Base-by-base conservation (phyloP, 1,140 invertebrate species). In the Ceratoteleas bidentatus region DNA sequence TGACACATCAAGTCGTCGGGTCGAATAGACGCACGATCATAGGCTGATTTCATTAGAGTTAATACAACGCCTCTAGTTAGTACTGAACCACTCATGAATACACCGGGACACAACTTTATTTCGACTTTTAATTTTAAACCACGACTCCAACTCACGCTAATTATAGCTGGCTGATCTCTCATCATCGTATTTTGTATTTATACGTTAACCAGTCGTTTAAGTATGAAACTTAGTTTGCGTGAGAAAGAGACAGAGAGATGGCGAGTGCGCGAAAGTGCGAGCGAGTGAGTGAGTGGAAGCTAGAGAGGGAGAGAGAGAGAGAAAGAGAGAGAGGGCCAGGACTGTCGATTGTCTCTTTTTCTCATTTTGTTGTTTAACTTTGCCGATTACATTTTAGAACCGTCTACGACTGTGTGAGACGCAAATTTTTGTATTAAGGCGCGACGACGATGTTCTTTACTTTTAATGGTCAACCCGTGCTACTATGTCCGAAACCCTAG, bases 21-120 rank as follows among this genome's bases (percentile, higher is more conserved):
- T 76, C 77, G 79, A 84, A 85, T 84, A 85, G 82, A 87, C 66
- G 65, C 64, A 80, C 79, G 78, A 76, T 69, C 66, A 86, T 81
- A 84, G 82, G 85, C 83, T 85, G 85, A 86, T 79, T 74, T 83
- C 74, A 69, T 70, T 80, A 77, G 70, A 81, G 53, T 60, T 85
- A 82, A 83, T 85, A 38, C 10, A 10, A 54, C 57, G 57, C 45
- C 62, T 88, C 74, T 83, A 83, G 65, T 66, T 75, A 79, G 75
- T 74, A 45, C 68, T 45, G 54, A 24, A 66, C 43, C 53, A 60
- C 34, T 45, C 54, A 62, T 34, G 62, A 57, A 32, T 33, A 61
- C 32, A 61, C 34, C 50, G 2, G 36, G 8, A 54, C 6, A 54
- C 10, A 38, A 75, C 66, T 33, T 75, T 43, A 61, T 76, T 76